Base-by-base conservation (phyloP, 2,888 invertebrate genomes). In the Synergus japonicus region DNA sequence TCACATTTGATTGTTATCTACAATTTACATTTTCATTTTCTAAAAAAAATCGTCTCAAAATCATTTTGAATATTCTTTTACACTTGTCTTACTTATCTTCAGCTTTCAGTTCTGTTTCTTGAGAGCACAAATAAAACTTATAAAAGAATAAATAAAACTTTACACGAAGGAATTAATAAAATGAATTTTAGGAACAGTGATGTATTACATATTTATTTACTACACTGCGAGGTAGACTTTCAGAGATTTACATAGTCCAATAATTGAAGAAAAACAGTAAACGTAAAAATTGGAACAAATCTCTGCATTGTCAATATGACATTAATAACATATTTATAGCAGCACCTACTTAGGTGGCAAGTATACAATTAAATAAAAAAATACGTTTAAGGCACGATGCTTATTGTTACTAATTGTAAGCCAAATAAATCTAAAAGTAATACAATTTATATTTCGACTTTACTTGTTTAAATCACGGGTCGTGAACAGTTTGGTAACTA, bases 401-500 rank as follows among this genome's bases (percentile, higher is more conserved):
- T 22, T 8, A n/a, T 54, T 22, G 22, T 60, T 60, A 10, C 46
- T 10, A 8, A 46, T 46, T 8, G 0, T 22, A 4, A 60, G 10
- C 60, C 9, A n/a, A 64, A 22, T 78, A 83, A 80, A 89, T 83
- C n/a, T 65, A 43, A 65, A 65, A 43, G 41, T 65, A 41, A 41
- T 15, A 65, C 41, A 41, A 65, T 15, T n/a, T 43, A 8, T n/a
- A 12, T 43, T 65, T 3, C n/a, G n/a, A 18, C 10, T 22, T 9
- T 12, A 12, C 4, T 22, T 60, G 2, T 22, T 60, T 4, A 12
- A 22, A 60, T 60, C 12, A 60, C 0, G 92, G 93, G 85, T 92
- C 92, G 76, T 91, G 89, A 7, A 95, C 94, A 58, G 93, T 93
- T 88, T 95, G 95, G 69, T 93, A 93, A 78, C 95, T 94, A 64